These are phyloP conservation scores for Rhamphomyia laevipes DNA, from an alignment of 2,888 invertebrate species.

Conservation along the genomic window DNA sequence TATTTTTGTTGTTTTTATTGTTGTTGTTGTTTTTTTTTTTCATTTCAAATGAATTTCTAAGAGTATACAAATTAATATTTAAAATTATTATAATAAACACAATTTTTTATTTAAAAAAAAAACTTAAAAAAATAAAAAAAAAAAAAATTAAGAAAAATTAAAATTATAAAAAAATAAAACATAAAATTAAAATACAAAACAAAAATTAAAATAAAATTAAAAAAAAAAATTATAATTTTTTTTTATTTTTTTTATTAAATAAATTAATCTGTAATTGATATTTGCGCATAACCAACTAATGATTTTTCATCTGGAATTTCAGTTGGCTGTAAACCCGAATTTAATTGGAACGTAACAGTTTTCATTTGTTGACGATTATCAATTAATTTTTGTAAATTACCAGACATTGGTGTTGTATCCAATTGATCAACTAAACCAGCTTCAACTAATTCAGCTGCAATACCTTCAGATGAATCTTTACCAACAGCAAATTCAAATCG, in stretches of 20 bases:
- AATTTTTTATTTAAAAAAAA: background rate
- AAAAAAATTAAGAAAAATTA: background rate
- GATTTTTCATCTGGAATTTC: constrained; percentile 90
- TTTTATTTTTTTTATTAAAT: constrained; percentile 4
- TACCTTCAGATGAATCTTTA: constrained; percentile 83
- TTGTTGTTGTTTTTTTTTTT: too few species aligned
- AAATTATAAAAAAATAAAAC: background rate
- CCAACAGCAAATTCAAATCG: constrained; percentile 91
- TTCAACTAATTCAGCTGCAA: constrained; percentile 85
- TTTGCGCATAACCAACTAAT: constrained; percentile 93
- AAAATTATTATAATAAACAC: too few species aligned
- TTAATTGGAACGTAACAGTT: constrained; percentile 79
- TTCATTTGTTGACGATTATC: constrained; percentile 54
- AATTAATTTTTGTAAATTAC: constrained; percentile 82
- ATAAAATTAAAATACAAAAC: constrained; percentile 2
- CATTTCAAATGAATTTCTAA: too few species aligned
- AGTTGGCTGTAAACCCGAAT: constrained; percentile 55
- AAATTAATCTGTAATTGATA: constrained; percentile 77
- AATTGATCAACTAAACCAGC: constrained; percentile 88
- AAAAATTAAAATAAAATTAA: constrained; percentile 4
- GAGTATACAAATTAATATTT: too few species aligned
- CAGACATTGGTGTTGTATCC: constrained; percentile 85
- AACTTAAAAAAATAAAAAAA: background rate
- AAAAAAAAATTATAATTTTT: constrained; percentile 3
- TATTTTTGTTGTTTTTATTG: too few species aligned